Evolutionary conservation across 1,140 invertebrate species (phyloP).

Genomic region (Scylla paramamosain): DNA sequence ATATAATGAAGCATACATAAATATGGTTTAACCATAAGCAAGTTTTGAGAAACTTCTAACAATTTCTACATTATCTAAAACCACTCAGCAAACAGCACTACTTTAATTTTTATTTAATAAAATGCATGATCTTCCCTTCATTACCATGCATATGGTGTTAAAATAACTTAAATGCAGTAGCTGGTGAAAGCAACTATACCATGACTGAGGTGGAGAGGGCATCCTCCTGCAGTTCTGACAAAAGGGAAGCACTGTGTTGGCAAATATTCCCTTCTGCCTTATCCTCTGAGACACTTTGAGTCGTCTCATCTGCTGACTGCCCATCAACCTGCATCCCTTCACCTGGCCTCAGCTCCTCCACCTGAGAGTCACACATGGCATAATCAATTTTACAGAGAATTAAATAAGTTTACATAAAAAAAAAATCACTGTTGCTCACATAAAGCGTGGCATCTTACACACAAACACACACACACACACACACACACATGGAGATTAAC

Average conservation of each 20-base stretch:
- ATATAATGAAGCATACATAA: too few relatives aligned
- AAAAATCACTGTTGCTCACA: too few relatives aligned
- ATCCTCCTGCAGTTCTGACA: slow-evolving; percentile 42
- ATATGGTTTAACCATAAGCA: too few relatives aligned
- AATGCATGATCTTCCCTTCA: too few relatives aligned
- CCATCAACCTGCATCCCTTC: neutral
- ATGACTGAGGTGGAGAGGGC: neutral
- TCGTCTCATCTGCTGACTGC: neutral
- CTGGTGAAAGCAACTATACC: neutral
- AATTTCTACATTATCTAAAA: too few relatives aligned
- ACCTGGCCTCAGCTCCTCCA: slow-evolving; percentile 32
- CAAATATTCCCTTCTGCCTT: neutral
- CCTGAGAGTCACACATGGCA: neutral
- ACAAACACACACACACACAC: neutral
- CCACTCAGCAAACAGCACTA: too few relatives aligned
- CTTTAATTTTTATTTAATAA: too few relatives aligned
- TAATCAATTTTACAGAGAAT: neutral
- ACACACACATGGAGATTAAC: too few relatives aligned
- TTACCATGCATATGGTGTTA: too few relatives aligned
- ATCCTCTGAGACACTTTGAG: neutral
- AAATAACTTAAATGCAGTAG: neutral
- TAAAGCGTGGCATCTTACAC: neutral
- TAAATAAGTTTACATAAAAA: neutral
- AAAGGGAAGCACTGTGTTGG: neutral
- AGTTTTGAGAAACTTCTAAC: too few relatives aligned